phyloP scores from a whole-genome alignment of 2,888 invertebrate species.

The Brenthis daphne region DNA sequence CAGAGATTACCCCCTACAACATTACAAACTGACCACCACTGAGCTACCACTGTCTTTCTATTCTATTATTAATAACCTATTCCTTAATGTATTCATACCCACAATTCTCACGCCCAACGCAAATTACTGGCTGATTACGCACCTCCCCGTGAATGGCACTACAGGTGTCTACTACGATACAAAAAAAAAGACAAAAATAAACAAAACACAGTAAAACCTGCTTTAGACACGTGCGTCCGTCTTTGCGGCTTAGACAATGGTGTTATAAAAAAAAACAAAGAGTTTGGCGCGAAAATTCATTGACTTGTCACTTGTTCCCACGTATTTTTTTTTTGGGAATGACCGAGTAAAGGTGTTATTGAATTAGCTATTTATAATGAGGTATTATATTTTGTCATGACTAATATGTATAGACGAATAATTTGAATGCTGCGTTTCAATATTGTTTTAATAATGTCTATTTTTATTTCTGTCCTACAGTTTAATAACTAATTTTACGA shows the following conservation, averaged over 20 bases:
- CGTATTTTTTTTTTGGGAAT: slow-evolving; percentile 43
- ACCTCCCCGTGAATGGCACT: slow-evolving; percentile 61
- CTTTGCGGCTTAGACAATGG: slow-evolving; percentile 76
- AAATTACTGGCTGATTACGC: slow-evolving; percentile 44
- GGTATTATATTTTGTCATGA: neutral
- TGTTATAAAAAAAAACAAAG: slow-evolving; percentile 50
- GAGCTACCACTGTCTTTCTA: neutral
- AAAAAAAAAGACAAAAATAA: slow-evolving; percentile 52
- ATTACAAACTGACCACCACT: no score
- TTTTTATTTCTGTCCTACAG: no score
- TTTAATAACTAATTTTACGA: no score
- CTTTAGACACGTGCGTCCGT: slow-evolving; percentile 70
- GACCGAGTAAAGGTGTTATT: slow-evolving; percentile 13
- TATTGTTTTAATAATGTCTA: no score
- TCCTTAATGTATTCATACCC: neutral
- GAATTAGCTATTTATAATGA: slow-evolving; percentile 9
- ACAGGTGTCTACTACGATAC: slow-evolving; percentile 66
- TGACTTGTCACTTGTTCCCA: slow-evolving; percentile 63
- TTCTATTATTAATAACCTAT: no score
- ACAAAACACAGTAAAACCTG: slow-evolving; percentile 66
- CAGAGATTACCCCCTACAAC: no score
- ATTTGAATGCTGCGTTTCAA: no score
- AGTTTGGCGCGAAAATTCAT: slow-evolving; percentile 57
- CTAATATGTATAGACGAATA: no score
- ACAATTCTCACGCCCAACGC: slow-evolving; percentile 42